Evolutionary conservation across 2,797 vertebrate genomes (phyloP).

Genomic region (Etheostoma nigrum): DNA sequence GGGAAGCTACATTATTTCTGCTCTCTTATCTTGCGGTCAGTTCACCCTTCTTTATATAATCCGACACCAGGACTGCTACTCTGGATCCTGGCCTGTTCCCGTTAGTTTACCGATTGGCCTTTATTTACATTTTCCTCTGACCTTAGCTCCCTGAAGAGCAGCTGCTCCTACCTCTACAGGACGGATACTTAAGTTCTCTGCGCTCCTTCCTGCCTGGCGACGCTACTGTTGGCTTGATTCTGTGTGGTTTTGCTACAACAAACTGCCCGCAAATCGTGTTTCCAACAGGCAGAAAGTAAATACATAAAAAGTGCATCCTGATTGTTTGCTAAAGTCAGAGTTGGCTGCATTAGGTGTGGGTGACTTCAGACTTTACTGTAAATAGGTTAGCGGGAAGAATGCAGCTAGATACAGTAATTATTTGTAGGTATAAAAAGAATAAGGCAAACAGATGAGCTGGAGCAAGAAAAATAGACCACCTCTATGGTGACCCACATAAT

Average conservation of each 20-base stretch:
- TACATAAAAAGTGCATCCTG: conserved; percentile 2
- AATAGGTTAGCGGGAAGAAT: conserved; percentile 78
- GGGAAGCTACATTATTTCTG: conserved; percentile 20
- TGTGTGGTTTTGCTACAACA: conserved; percentile 50
- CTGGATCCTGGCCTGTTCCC: conserved; percentile 35
- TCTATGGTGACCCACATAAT: conserved; percentile 81
- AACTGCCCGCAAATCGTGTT: conserved; percentile 50
- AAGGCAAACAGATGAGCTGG: conserved; percentile 70
- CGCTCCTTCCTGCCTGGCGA: conserved; percentile 30
- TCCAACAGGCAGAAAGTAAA: conserved; percentile 49
- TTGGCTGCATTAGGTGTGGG: conserved; percentile 45
- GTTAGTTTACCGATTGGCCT: conserved; percentile 31
- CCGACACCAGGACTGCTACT: conserved; percentile 32
- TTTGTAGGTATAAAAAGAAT: conserved; percentile 81
- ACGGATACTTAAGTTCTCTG: conserved; percentile 20
- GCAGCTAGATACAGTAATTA: conserved; percentile 72
- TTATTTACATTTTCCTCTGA: conserved; percentile 65
- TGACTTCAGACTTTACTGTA: conserved; percentile 70
- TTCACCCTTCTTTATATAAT: conserved; percentile 32
- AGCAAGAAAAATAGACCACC: conserved; percentile 82
- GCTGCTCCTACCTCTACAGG: conserved; percentile 28
- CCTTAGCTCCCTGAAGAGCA: conserved; percentile 26
- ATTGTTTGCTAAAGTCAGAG: conserved; percentile 47
- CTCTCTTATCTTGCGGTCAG: conserved; percentile 34
- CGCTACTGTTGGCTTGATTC: conserved; percentile 53